Evolutionary conservation across 1,140 invertebrate genomes (phyloP).

Genomic region (Drosophila mayri): DNA sequence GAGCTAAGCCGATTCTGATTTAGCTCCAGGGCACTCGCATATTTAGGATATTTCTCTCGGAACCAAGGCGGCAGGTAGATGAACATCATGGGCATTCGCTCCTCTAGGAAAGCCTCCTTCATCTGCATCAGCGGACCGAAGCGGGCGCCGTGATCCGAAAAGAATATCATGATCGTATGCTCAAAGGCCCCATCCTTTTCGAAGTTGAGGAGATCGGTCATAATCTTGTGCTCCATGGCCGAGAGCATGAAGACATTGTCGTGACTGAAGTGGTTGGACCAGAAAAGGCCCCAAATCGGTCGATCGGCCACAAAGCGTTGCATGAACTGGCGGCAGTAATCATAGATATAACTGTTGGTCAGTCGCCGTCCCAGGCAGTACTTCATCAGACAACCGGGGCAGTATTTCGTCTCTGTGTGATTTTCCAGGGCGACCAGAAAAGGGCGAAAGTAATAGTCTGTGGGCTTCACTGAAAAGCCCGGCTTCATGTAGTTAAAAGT

Average conservation of each 20-base stretch:
- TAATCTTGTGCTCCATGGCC: constrained; percentile 88
- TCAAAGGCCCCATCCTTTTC: constrained; percentile 87
- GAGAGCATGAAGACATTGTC: constrained; percentile 90
- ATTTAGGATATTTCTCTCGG: constrained; percentile 87
- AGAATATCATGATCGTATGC: constrained; percentile 91
- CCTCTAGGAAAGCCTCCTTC: constrained; percentile 93
- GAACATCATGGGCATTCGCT: constrained; percentile 94
- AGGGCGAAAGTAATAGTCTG: constrained; percentile 92
- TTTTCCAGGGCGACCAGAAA: constrained; percentile 88
- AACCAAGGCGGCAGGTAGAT: constrained; percentile 92
- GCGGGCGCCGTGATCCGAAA: constrained; percentile 96
- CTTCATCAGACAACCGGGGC: constrained; percentile 22
- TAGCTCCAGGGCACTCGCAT: constrained; percentile 88
- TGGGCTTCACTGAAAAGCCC: constrained; percentile 92
- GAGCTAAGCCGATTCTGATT: constrained; percentile 92
- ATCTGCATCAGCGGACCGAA: constrained; percentile 90
- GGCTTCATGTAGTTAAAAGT: constrained; percentile 92
- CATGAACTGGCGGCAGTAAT: constrained; percentile 87
- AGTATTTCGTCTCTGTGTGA: constrained; percentile 86
- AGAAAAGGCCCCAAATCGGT: constrained; percentile 91
- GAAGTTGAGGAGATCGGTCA: constrained; percentile 87
- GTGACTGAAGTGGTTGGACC: constrained; percentile 91
- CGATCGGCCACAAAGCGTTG: constrained; percentile 69
- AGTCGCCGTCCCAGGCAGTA: constrained; percentile 87
- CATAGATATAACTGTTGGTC: constrained; percentile 86